These are phyloP conservation scores for Xyliphius kryptos DNA, from an alignment of 2,113 vertebrate genomes.

Conservation along the genomic window DNA sequence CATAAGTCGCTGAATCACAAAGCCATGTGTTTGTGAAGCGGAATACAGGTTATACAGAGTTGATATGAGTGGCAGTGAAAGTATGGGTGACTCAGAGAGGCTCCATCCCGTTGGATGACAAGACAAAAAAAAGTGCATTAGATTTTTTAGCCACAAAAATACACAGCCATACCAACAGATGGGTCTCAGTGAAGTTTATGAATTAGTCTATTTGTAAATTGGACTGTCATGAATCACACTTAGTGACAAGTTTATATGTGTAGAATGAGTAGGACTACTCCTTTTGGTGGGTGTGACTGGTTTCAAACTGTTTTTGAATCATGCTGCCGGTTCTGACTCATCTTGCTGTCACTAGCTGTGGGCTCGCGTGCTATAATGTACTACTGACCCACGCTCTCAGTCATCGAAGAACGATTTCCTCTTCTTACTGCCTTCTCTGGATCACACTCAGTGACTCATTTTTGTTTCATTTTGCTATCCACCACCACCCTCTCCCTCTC, in stretches of 20 bases:
- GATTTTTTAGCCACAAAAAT: constrained; percentile 14
- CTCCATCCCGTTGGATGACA: constrained; percentile 17
- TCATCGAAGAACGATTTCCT: constrained; percentile 49
- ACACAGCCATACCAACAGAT: no score
- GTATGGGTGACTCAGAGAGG: constrained; percentile 26
- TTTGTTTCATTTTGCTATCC: constrained; percentile 48
- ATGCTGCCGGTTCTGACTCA: constrained; percentile 43
- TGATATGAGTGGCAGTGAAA: constrained; percentile 7
- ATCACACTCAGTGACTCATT: constrained; percentile 46
- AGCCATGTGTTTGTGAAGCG: constrained; percentile 10
- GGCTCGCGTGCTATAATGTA: constrained; percentile 29
- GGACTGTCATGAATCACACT: constrained; percentile 20
- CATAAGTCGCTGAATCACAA: constrained; percentile 14
- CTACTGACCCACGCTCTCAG: constrained; percentile 33
- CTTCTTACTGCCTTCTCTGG: constrained; percentile 33
- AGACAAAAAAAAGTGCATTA: constrained; percentile 1
- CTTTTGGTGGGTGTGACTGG: constrained; percentile 23
- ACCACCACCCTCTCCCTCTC: constrained; percentile 24
- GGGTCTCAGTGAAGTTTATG: no score
- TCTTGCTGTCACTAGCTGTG: constrained; percentile 33
- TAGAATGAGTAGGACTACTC: constrained; percentile 13
- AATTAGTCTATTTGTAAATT: no score
- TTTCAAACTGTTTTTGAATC: constrained; percentile 32
- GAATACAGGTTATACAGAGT: neutral
- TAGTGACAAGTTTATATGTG: constrained; percentile 17